Evolutionary conservation across 1,140 invertebrate genomes (phyloP).

Genomic region (Listronotus oregonensis): DNA sequence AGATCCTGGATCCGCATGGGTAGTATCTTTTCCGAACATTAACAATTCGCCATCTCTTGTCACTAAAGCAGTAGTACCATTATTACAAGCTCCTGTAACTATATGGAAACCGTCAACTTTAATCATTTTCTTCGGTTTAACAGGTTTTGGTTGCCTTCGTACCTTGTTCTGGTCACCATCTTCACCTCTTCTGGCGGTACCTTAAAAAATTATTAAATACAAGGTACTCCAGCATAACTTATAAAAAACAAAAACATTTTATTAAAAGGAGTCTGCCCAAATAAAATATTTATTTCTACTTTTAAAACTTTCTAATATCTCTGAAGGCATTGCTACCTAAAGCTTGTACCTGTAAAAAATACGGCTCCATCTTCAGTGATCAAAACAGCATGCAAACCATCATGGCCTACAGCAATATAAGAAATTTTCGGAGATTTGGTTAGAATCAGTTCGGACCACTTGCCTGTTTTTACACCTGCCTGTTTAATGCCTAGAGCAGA

Average conservation of each 20-base stretch:
- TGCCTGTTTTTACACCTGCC: slow-evolving; percentile 62
- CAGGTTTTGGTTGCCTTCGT: slow-evolving; percentile 84
- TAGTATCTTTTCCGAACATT: slow-evolving; percentile 95
- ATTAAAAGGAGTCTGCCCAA: not conserved
- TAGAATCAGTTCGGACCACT: slow-evolving; percentile 77
- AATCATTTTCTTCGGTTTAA: slow-evolving; percentile 90
- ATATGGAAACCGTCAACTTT: slow-evolving; percentile 87
- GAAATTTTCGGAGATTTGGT: slow-evolving; percentile 76
- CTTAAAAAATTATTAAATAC: slow-evolving; percentile 66
- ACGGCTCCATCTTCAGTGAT: slow-evolving; percentile 89
- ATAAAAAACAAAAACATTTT: no score
- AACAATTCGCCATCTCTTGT: slow-evolving; percentile 86
- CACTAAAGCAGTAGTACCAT: slow-evolving; percentile 91
- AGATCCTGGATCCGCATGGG: slow-evolving; percentile 79
- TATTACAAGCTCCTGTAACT: slow-evolving; percentile 86
- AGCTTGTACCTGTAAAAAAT: slow-evolving; percentile 70
- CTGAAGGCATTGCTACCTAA: no score
- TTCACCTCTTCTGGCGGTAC: slow-evolving; percentile 89
- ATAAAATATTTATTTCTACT: not conserved
- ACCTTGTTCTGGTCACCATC: slow-evolving; percentile 89
- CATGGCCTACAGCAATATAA: slow-evolving; percentile 88
- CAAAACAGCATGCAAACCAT: slow-evolving; percentile 87
- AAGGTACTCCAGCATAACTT: not conserved
- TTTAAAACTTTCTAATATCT: no score
- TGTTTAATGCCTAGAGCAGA: slow-evolving; percentile 75